Evolutionary conservation across 2,888 invertebrate species (phyloP).

Genomic region (Phalera bucephala): DNA sequence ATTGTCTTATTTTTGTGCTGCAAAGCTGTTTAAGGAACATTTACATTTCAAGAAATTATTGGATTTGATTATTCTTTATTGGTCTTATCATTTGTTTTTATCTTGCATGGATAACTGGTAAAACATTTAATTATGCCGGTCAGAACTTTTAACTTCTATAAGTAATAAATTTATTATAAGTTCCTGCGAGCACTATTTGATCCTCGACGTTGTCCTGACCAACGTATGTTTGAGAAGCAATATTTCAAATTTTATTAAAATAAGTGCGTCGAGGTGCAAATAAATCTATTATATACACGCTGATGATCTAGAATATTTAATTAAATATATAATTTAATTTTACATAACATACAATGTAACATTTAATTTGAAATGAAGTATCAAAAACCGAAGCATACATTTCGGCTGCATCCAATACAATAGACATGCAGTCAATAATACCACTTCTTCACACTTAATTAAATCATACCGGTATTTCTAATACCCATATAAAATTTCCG

Average conservation of each 20-base stretch:
- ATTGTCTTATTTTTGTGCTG: background rate
- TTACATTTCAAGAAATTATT: background rate
- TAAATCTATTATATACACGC: too few relatives aligned
- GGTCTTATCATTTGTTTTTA: too few relatives aligned
- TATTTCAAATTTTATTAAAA: too few relatives aligned
- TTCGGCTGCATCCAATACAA: background rate
- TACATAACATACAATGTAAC: background rate
- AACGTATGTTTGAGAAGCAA: too few relatives aligned
- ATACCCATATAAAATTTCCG: conserved; percentile 30
- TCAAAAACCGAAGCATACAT: background rate
- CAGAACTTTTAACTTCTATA: too few relatives aligned
- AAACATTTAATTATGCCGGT: too few relatives aligned
- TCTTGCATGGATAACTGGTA: too few relatives aligned
- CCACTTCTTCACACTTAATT: conserved; percentile 3
- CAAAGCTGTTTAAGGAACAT: background rate
- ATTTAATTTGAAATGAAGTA: background rate
- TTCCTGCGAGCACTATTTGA: too few relatives aligned
- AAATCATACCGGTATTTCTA: conserved; percentile 7
- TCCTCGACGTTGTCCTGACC: too few relatives aligned
- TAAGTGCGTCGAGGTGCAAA: too few relatives aligned
- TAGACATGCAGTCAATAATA: background rate
- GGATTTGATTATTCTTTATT: background rate
- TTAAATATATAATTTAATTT: background rate
- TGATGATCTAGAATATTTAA: too few relatives aligned
- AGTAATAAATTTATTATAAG: too few relatives aligned